Evolutionary conservation across 2,797 vertebrate species (phyloP), one percentile per base, ranked within the genome.

Genomic region (Parambassis ranga): DNA sequence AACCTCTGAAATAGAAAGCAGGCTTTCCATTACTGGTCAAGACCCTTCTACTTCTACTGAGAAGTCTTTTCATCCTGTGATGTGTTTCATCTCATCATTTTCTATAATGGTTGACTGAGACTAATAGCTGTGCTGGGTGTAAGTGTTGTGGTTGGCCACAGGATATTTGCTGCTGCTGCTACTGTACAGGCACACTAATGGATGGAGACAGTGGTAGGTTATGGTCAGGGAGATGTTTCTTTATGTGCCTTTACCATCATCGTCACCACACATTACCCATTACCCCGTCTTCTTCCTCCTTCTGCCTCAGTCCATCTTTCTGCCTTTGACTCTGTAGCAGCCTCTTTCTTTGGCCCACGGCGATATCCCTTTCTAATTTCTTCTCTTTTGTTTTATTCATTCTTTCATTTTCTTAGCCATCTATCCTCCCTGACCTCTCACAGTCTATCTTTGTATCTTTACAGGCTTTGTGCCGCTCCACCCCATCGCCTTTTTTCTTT

Each of bases 301-400:
- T 22, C 69, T 23, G 46, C 36, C 44, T 26, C 59, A 18, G 53
- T 55, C n/a, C 13, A 27, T 68, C 42, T 65, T 22, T 28, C 58
- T 44, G 20, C 10, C 43, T 52, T 44, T 58, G 48, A 48, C 61
- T 60, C 46, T n/a, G n/a, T 1, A 3, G 27, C 60, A 51, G 71
- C 28, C 47, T 51, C n/a, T 33, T 14, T 53, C 49, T 75, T 33
- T 76, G 47, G 70, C 79, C 71, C 60, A 31, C 37, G 79, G 77
- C 77, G 1, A 76, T 60, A 67, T 72, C 63, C 9, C 13, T 84
- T 81, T 84, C 75, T 82, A 85, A 84, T 89, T 90, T 83, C 60
- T 78, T 23, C 70, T 64, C 82, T 84, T 76, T 69, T 90, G 83
- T 86, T 88, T 87, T 89, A 89, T 91, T 90, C 80, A 87, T 90